phyloP scores from a whole-genome alignment of 2,888 invertebrate genomes.

The Drosophila aldrichi region DNA sequence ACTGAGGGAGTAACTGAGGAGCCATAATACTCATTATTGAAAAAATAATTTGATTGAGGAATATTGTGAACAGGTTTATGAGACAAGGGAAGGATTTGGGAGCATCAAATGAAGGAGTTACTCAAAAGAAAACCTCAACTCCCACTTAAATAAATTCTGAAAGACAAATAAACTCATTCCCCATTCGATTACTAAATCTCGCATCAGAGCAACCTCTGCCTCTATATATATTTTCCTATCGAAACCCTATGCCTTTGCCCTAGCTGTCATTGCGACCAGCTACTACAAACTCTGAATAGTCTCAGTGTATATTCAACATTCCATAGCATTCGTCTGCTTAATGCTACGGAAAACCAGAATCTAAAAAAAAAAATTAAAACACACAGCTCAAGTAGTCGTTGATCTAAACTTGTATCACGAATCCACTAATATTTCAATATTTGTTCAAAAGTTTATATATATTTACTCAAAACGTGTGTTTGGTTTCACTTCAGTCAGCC shows the following conservation, averaged over 20 bases:
- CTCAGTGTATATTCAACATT: conserved; percentile 13
- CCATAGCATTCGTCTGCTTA: conserved; percentile 8
- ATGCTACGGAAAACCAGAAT: conserved; percentile 13
- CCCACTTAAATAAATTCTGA: no score
- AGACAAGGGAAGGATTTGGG: no score
- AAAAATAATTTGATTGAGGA: no score
- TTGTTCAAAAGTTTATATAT: neutral
- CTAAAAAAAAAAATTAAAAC: neutral
- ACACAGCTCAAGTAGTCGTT: conserved; percentile 12
- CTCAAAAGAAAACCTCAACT: no score
- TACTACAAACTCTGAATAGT: neutral
- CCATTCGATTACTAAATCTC: no score
- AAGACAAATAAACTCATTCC: no score
- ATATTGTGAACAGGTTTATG: no score
- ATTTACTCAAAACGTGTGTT: neutral
- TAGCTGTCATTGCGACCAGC: neutral
- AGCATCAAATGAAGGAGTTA: no score
- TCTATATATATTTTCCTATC: neutral
- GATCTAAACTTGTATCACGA: neutral
- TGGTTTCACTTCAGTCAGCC: neutral
- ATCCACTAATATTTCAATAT: neutral
- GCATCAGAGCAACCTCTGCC: conserved; percentile 1
- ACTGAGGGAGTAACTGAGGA: neutral
- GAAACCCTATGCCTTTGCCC: neutral
- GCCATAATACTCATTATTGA: neutral